Evolutionary conservation across 2,888 invertebrate genomes (phyloP), one percentile per base, ranked within the genome.

Genomic region (Euclidia mi): DNA sequence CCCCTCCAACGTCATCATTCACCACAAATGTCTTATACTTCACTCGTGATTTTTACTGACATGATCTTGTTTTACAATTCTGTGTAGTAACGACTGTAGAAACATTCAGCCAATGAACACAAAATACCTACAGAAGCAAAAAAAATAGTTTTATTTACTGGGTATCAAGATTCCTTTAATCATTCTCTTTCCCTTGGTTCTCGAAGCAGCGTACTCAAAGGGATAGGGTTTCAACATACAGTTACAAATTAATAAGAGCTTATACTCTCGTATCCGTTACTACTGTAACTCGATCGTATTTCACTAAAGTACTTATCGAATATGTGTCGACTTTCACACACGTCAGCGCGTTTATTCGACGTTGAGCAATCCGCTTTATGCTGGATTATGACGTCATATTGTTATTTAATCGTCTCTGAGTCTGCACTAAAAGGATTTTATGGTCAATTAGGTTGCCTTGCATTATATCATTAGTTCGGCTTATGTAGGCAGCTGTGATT

Each of bases 301-400:
- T 35, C 35, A 32, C 7, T 32, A 11, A 12, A 12, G 47, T 18
- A 35, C 47, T 58, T 50, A 64, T 47, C 41, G 47, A 56, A 53
- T 52, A 51, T 40, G 60, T 53, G 45, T 40, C 37, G 47, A 53
- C 20, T 56, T 45, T 52, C 46, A 40, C 55, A 67, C 32, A 3
- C 12, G 2, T 32, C 32, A 4, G 4, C 6, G 10, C 58, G 55
- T 53, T 72, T 64, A 56, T 50, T 38, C n/a, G n/a, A n/a, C n/a
- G n/a, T n/a, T n/a, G 18, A 46, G 35, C 55, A 66, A 57, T 53
- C 60, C 50, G 56, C 55, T 60, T 10, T 28, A 47, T 17, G 41
- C 34, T 42, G 60, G 60, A 56, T 65, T 56, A 65, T 61, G 56
- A 51, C 60, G 60, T 34, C 52, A 65, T 56, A 47, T 15, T 43